Evolutionary conservation across 1,140 invertebrate species (phyloP).

Genomic region (Drosophila pruinosa): DNA sequence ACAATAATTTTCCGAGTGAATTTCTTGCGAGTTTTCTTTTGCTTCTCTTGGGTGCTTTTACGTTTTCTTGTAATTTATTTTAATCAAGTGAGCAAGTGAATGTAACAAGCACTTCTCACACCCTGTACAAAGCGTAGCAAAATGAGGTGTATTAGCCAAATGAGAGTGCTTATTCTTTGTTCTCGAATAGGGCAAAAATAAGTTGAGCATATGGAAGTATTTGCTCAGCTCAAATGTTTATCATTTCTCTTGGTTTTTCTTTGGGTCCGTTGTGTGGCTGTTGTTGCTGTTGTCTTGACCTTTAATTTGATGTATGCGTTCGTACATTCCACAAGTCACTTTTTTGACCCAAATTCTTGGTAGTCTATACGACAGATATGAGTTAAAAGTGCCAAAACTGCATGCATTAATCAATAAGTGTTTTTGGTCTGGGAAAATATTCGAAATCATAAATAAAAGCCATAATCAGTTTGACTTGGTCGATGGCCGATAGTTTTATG

Average conservation of each 20-base stretch:
- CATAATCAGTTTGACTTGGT: not conserved
- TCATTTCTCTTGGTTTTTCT: not conserved
- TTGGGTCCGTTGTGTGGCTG: too few relatives aligned
- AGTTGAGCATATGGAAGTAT: not conserved
- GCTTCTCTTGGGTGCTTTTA: constrained; percentile 3
- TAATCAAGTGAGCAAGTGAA: constrained; percentile 18
- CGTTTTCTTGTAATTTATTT: constrained; percentile 30
- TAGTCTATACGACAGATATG: not conserved
- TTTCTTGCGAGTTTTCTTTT: constrained; percentile 3
- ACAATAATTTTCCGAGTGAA: constrained; percentile 15
- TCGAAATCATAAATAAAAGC: constrained; percentile 3
- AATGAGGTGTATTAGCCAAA: not conserved
- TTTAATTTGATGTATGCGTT: constrained; percentile 14
- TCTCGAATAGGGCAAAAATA: not conserved
- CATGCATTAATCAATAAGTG: not conserved
- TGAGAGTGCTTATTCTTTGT: not conserved
- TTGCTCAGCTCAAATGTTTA: not conserved
- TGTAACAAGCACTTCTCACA: constrained; percentile 15
- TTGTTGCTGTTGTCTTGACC: constrained; percentile 9
- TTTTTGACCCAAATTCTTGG: constrained; percentile 17
- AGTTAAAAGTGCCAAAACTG: not conserved
- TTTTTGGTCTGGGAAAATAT: not conserved
- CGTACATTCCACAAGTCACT: constrained; percentile 15
- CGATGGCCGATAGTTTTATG: constrained; percentile 11
- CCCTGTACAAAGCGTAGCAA: not conserved